Evolutionary conservation across 2,797 vertebrate species (phyloP).

Genomic region (Chromobotia macracanthus): DNA sequence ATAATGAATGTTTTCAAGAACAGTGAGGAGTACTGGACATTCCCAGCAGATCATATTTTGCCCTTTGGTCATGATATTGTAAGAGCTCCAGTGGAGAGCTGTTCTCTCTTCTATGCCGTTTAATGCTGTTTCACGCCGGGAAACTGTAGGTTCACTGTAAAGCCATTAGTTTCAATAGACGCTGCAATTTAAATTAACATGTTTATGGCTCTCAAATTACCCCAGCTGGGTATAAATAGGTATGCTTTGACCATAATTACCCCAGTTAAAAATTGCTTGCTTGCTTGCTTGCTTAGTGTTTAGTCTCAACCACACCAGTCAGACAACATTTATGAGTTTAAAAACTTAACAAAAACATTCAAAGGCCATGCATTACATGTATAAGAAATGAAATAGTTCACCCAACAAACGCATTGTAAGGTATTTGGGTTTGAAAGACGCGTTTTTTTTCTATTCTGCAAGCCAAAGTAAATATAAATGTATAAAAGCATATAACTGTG

Average conservation of each 20-base stretch:
- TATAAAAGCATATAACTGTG: background rate
- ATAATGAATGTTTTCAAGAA: background rate
- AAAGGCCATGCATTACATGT: background rate
- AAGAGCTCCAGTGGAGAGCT: constrained; percentile 1
- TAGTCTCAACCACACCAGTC: background rate
- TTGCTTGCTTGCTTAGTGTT: constrained; percentile 12
- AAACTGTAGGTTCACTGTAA: constrained; percentile 14
- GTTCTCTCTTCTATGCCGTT: constrained; percentile 3
- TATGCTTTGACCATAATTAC: constrained; percentile 9
- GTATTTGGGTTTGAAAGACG: background rate
- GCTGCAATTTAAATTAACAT: constrained; percentile 21
- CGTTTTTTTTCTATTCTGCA: background rate
- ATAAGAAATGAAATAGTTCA: background rate
- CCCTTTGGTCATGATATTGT: constrained; percentile 10
- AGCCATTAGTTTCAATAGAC: background rate
- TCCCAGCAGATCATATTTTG: constrained; percentile 29
- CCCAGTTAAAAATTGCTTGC: constrained; percentile 14
- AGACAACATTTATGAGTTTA: background rate
- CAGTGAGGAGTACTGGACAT: background rate
- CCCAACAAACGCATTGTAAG: background rate
- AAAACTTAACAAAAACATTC: background rate
- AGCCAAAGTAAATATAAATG: background rate
- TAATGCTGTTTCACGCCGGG: background rate
- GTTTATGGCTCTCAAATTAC: constrained; percentile 24
- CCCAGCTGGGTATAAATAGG: constrained; percentile 30